These are phyloP conservation scores for Epinephelus malabaricus DNA, from an alignment of 2,797 vertebrate species.

Conservation along the genomic window DNA sequence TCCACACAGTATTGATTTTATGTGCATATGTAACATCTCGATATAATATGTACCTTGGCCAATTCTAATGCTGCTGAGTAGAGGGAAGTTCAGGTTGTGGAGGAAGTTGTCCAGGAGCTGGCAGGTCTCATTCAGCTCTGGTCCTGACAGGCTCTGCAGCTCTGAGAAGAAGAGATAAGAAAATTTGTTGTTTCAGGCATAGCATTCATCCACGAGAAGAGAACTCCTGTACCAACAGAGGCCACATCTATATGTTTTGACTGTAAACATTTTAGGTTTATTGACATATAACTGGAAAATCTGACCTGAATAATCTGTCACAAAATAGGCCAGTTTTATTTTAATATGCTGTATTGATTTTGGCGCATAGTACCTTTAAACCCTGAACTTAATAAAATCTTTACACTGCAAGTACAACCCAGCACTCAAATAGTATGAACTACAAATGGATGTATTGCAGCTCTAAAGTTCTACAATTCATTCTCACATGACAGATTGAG, in stretches of 20 bases:
- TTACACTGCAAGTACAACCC: no score
- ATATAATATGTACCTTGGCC: slow-evolving; percentile 65
- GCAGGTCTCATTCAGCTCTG: slow-evolving; percentile 82
- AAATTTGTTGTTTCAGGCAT: no score
- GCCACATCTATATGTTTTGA: not conserved
- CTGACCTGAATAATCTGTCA: no score
- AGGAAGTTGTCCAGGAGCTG: slow-evolving; percentile 83
- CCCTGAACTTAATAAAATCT: not conserved
- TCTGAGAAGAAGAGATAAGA: slow-evolving; percentile 47
- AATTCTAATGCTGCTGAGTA: slow-evolving; percentile 77
- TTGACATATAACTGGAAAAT: no score
- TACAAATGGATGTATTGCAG: not conserved
- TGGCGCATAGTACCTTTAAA: not conserved
- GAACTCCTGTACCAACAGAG: not conserved
- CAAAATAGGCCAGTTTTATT: not conserved
- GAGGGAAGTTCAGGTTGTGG: slow-evolving; percentile 77
- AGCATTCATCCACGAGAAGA: not conserved
- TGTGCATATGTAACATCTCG: not conserved
- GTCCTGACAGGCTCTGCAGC: slow-evolving; percentile 61
- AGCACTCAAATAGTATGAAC: not conserved
- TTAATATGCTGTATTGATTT: not conserved
- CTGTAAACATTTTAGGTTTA: not conserved
- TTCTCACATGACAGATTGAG: not conserved
- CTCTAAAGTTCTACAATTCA: not conserved
- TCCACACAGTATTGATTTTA: not conserved